A percentile compares a stretch with the other conserved stretches of the same genome.
phyloP scores from a whole-genome alignment of 2,797 vertebrate genomes.

The Parauchenoglanis punctatus region DNA sequence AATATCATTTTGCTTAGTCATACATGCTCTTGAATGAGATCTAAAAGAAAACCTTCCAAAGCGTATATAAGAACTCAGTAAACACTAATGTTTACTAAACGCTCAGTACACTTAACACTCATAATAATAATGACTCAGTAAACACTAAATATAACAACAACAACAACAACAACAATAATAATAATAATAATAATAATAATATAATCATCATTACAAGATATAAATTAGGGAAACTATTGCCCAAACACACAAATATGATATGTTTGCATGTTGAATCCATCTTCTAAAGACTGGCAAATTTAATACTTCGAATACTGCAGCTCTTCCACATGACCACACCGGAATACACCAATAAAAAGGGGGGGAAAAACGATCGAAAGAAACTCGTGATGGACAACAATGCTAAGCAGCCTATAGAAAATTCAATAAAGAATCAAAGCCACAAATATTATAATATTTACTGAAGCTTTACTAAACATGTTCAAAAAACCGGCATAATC shows the following conservation, averaged over 20 bases:
- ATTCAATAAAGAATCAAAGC: background rate
- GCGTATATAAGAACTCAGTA: background rate
- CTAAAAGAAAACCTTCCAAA: background rate
- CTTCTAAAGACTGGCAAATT: background rate
- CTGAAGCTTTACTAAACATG: background rate
- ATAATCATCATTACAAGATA: background rate
- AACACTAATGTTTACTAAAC: background rate
- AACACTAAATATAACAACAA: background rate
- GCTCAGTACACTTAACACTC: too few species aligned
- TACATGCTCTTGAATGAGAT: background rate
- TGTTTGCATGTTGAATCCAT: background rate
- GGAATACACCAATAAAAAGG: too few species aligned
- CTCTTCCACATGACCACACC: background rate
- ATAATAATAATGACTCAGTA: background rate
- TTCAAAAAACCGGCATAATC: background rate
- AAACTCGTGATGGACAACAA: background rate
- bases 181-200: too few species aligned
- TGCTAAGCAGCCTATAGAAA: background rate
- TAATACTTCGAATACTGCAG: background rate
- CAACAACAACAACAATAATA: too few species aligned
- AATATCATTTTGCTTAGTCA: background rate
- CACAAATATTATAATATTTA: background rate
- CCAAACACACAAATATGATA: background rate
- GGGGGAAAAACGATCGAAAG: background rate
- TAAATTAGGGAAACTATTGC: background rate